A percentile compares a stretch with the other conserved stretches of the same genome.
phyloP scores from a whole-genome alignment of 2,888 invertebrate species.

The Ceratothoa steindachneri region DNA sequence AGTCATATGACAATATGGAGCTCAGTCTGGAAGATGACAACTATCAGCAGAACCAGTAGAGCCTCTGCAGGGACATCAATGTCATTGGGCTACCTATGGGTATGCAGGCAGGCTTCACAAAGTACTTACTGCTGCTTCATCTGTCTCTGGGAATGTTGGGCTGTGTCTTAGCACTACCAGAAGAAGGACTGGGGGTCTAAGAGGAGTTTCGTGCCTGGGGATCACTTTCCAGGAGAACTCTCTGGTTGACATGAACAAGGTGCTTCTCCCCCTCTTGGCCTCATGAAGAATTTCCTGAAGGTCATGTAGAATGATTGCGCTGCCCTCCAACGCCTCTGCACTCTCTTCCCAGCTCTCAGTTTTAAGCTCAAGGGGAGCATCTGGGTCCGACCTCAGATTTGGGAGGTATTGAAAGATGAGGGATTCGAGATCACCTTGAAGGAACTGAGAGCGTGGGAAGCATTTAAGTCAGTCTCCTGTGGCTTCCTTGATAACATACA shows the following conservation, averaged over 20 bases:
- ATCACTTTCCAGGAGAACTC: constrained; percentile 19
- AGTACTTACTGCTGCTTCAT: constrained; percentile 43
- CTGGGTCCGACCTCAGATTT: no score
- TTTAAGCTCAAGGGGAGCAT: constrained; percentile 25
- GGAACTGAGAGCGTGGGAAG: no score
- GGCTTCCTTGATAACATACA: no score
- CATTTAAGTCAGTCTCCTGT: no score
- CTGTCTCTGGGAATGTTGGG: constrained; percentile 13
- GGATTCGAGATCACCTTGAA: constrained; percentile 16
- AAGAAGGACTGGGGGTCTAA: constrained; percentile 21
- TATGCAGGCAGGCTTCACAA: no score
- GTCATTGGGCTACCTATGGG: no score
- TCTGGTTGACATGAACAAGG: no score
- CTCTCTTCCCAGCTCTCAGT: constrained; percentile 20
- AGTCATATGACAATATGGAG: constrained; percentile 36
- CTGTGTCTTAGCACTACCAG: constrained; percentile 16
- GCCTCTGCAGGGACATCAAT: no score
- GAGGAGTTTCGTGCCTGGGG: constrained; percentile 14
- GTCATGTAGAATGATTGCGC: constrained; percentile 11
- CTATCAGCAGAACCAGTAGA: constrained; percentile 42
- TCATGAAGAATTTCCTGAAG: constrained; percentile 26
- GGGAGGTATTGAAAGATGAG: neutral
- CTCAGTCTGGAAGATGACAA: no score
- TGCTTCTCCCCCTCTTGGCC: constrained; percentile 21
- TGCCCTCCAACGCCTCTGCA: constrained; percentile 17